A percentile compares a stretch with the other conserved stretches of the same genome.
Evolutionary conservation across 2,888 invertebrate species (phyloP).

Genomic region (Limnephilus marmoratus): DNA sequence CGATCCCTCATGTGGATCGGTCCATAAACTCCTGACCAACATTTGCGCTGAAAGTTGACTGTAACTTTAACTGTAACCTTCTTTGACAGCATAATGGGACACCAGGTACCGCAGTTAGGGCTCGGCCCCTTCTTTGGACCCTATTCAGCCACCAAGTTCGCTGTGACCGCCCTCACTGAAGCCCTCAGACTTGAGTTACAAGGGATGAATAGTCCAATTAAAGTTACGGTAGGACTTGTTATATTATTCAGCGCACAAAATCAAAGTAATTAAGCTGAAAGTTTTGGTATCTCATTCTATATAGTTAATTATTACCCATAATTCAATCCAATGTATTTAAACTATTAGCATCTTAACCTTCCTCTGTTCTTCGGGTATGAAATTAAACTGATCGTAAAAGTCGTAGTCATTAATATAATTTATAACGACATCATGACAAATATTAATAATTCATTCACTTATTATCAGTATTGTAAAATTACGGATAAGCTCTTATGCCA

Average conservation of each 20-base stretch:
- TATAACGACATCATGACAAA: too few species aligned
- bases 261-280: not conserved
- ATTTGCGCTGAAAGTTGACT: constrained; percentile 11
- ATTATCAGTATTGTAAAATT: too few species aligned
- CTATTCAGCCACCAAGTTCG: constrained; percentile 69
- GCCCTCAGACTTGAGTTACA: constrained; percentile 68
- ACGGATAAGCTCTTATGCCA: too few species aligned
- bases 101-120: constrained; percentile 50
- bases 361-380: too few species aligned
- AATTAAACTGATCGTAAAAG: too few species aligned
- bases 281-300: not conserved
- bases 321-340: too few species aligned
- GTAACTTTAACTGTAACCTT: not conserved
- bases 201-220: constrained; percentile 66
- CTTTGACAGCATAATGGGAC: constrained; percentile 59
- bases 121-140: constrained; percentile 65
- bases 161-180: constrained; percentile 68
- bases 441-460: too few species aligned
- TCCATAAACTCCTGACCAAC: not conserved
- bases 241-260: not conserved
- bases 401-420: too few species aligned
- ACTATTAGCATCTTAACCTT: too few species aligned
- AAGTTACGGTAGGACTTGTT: constrained; percentile 67
- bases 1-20: constrained; percentile 31
- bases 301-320: too few species aligned